phyloP scores from a whole-genome alignment of 2,797 vertebrate species.

The Myotis myotis region DNA sequence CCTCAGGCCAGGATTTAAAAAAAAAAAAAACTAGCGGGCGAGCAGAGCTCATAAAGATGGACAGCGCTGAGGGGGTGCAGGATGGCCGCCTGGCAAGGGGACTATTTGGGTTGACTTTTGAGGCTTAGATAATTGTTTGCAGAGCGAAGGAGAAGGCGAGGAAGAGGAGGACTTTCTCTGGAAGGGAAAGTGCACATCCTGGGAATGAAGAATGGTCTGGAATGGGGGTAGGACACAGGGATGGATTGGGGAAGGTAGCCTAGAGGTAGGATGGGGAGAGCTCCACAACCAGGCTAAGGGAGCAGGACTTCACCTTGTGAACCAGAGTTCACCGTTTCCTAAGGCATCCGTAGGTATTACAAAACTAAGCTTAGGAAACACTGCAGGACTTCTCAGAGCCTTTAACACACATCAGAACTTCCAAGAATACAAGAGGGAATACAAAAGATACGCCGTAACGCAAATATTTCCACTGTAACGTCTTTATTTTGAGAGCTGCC shows the following conservation, averaged over 20 bases:
- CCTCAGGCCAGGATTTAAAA: no score
- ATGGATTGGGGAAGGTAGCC: neutral
- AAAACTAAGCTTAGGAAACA: neutral
- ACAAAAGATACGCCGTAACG: neutral
- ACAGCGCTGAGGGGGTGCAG: rapidly evolving
- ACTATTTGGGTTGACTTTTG: neutral
- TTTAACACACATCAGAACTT: neutral
- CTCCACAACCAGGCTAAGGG: neutral
- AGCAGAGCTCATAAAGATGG: neutral
- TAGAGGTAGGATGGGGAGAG: rapidly evolving
- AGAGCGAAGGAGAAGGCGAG: neutral
- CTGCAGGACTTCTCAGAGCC: neutral
- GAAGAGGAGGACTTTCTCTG: neutral
- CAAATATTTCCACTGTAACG: neutral
- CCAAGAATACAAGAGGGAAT: neutral
- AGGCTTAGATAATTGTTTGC: neutral
- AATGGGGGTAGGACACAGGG: rapidly evolving
- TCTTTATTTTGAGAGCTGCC: neutral
- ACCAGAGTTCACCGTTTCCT: neutral
- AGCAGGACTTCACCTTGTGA: neutral
- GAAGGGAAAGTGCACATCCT: neutral
- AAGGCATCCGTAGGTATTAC: neutral
- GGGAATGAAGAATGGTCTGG: neutral
- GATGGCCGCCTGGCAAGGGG: rapidly evolving
- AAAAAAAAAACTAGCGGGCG: no score